A percentile compares a stretch with the other conserved stretches of the same genome.
Evolutionary conservation across 1,140 invertebrate species (phyloP).

Genomic region (Aleiodes sp.): DNA sequence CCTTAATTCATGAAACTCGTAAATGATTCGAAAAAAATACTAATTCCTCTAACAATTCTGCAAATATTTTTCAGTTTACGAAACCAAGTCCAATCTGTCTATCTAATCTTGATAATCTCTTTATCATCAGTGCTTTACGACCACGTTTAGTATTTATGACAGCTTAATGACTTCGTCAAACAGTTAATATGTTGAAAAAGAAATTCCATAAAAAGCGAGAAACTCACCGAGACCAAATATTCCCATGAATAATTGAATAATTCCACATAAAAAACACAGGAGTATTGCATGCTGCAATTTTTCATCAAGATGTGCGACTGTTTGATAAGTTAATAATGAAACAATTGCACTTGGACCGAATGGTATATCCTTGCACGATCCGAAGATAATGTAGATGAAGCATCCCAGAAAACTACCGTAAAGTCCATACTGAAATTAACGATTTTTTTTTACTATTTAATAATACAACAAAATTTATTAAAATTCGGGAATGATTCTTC

Average conservation of each 20-base stretch:
- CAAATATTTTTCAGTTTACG: too few relatives aligned
- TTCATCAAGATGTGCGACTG: conserved; percentile 72
- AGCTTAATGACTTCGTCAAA: too few relatives aligned
- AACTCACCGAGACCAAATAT: conserved; percentile 82
- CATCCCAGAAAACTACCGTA: conserved; percentile 92
- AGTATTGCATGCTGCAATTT: conserved; percentile 77
- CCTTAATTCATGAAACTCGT: too few relatives aligned
- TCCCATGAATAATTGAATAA: conserved; percentile 86
- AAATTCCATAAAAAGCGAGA: too few relatives aligned
- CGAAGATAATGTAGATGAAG: conserved; percentile 90
- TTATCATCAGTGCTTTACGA: too few relatives aligned
- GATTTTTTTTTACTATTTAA: background rate
- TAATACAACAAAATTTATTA: too few relatives aligned
- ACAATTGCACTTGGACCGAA: conserved; percentile 88
- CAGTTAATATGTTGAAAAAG: too few relatives aligned
- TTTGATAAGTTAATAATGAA: conserved; percentile 82
- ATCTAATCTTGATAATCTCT: too few relatives aligned
- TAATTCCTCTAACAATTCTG: too few relatives aligned
- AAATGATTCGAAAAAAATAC: too few relatives aligned
- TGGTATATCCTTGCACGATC: conserved; percentile 90
- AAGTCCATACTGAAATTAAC: conserved; percentile 78
- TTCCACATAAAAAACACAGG: conserved; percentile 80
- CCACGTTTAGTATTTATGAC: too few relatives aligned
- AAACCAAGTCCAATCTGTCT: too few relatives aligned
- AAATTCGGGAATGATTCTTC: background rate